Conservation (phyloP, 1,140 invertebrate genomes). For the Helicoverpa zea region DNA sequence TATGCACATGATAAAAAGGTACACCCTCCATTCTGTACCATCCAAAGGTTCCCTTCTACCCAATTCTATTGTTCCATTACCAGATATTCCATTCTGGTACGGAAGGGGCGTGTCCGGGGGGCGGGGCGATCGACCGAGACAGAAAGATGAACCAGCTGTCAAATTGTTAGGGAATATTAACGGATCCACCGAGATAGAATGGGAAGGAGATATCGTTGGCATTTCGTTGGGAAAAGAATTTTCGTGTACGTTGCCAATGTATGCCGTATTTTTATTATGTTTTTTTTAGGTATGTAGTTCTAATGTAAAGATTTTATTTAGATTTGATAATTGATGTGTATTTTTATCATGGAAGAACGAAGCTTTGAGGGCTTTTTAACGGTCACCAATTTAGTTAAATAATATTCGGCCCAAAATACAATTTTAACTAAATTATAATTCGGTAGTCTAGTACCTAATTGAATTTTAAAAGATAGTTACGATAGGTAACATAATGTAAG, state of each 20-base stretch:
- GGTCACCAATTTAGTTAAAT: too few relatives aligned
- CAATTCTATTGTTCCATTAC: slow-evolving; percentile 34
- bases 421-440: too few relatives aligned
- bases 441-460: too few relatives aligned
- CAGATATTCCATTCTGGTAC: neutral
- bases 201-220: slow-evolving; percentile 6
- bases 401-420: too few relatives aligned
- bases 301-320: neutral
- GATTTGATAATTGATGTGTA: neutral
- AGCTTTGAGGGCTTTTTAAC: too few relatives aligned
- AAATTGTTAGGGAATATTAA: slow-evolving; percentile 11
- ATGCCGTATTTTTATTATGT: neutral
- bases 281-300: neutral
- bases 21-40: neutral
- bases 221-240: neutral
- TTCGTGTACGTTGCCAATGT: slow-evolving; percentile 25
- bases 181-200: slow-evolving; percentile 15
- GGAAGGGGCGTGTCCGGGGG: slow-evolving; percentile 30
- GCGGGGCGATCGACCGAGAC: slow-evolving; percentile 33
- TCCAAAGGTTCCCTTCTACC: slow-evolving; percentile 20
- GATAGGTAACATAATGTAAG: too few relatives aligned
- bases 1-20: slow-evolving; percentile 6
- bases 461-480: too few relatives aligned
- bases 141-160: slow-evolving; percentile 39
- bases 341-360: neutral